These are phyloP conservation scores for Apogon hyalosoma DNA, from an alignment of 2,797 vertebrate genomes.

Conservation along the genomic window DNA sequence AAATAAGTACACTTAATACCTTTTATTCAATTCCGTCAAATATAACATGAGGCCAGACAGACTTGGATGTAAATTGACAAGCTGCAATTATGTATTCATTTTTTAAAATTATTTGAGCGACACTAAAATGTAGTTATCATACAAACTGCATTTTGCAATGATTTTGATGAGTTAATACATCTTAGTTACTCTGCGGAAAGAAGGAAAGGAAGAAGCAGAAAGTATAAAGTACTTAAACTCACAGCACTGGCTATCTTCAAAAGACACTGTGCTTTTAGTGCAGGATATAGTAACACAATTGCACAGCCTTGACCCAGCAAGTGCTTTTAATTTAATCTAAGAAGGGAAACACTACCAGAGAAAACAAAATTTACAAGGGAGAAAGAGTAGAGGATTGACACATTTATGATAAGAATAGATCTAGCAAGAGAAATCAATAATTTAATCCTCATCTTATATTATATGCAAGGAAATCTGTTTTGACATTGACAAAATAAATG, in stretches of 20 bases:
- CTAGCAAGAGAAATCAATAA: not conserved
- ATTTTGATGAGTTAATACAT: not conserved
- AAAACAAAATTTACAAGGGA: not conserved
- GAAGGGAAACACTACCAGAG: not conserved
- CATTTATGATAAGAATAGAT: not conserved
- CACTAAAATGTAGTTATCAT: not conserved
- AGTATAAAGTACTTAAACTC: slow-evolving; percentile 19
- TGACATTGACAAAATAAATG: not conserved
- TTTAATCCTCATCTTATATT: not conserved
- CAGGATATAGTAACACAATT: slow-evolving; percentile 2
- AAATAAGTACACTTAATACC: too few relatives aligned
- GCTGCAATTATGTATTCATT: too few relatives aligned
- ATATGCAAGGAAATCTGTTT: not conserved
- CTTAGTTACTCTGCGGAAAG: slow-evolving; percentile 3
- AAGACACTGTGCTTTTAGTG: slow-evolving; percentile 10
- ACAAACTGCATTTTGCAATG: slow-evolving; percentile 2
- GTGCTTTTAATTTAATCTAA: slow-evolving; percentile 2
- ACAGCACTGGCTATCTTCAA: slow-evolving; percentile 1
- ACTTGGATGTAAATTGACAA: too few relatives aligned
- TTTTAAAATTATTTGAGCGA: too few relatives aligned
- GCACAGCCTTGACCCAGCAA: slow-evolving; percentile 13
- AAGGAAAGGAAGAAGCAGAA: slow-evolving; percentile 5
- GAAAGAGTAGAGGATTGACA: not conserved
- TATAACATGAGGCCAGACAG: too few relatives aligned
- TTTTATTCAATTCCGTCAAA: too few relatives aligned